These are phyloP conservation scores for Minunthozetes semirufus DNA, from an alignment of 2,888 invertebrate genomes.

Conservation along the genomic window DNA sequence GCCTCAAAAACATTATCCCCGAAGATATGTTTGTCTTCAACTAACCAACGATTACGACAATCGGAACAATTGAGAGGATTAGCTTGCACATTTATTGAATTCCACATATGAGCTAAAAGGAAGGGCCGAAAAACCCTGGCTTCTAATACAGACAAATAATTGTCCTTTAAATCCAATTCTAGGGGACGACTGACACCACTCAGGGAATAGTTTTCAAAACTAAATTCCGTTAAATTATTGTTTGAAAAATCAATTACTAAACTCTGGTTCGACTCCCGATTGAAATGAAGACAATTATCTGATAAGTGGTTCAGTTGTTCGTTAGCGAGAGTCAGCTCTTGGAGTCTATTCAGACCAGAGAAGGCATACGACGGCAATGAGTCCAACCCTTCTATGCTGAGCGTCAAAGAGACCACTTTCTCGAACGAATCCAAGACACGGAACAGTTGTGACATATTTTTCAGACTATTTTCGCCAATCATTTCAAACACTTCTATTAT, in stretches of 20 bases:
- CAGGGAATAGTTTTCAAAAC: not conserved
- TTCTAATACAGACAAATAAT: not conserved
- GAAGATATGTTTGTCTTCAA: slow-evolving; percentile 11
- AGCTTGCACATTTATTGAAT: not conserved
- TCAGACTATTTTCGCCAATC: not conserved
- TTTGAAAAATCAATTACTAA: slow-evolving; percentile 12
- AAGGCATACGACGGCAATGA: slow-evolving; percentile 8
- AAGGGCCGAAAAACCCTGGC: not conserved
- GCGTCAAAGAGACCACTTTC: not conserved
- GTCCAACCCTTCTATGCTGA: not conserved
- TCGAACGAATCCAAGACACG: not conserved
- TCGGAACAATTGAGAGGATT: slow-evolving; percentile 15
- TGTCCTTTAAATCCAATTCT: slow-evolving; percentile 16
- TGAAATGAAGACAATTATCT: not conserved
- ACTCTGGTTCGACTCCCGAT: not conserved
- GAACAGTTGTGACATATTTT: slow-evolving; percentile 1
- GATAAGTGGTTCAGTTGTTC: not conserved
- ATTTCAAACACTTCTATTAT: slow-evolving; percentile 10
- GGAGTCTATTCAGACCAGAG: not conserved
- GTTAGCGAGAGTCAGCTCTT: slow-evolving; percentile 9
- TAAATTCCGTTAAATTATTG: slow-evolving; percentile 23
- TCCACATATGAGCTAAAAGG: not conserved
- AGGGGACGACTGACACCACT: not conserved
- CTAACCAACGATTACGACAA: not conserved
- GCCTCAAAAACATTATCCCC: not conserved